Evolutionary conservation across 2,888 invertebrate genomes (phyloP).

Genomic region (Zygogramma bicolorata): DNA sequence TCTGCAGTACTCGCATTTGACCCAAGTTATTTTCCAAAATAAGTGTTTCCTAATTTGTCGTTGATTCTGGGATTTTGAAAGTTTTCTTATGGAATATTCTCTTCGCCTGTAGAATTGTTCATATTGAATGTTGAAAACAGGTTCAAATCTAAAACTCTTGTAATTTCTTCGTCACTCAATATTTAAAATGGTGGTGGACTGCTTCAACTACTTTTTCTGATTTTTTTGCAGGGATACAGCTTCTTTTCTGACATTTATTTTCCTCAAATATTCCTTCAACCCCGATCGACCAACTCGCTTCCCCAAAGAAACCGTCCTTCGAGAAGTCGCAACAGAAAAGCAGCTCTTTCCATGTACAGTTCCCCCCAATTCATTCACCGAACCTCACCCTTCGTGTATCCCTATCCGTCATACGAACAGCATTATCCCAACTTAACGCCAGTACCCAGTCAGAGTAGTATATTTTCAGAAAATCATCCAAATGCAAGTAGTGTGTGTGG

Average conservation of each 20-base stretch:
- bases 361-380: conserved; percentile 60
- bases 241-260: conserved; percentile 83
- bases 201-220: conserved; percentile 64
- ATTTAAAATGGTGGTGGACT: conserved; percentile 39
- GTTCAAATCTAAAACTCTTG: conserved; percentile 6
- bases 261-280: conserved; percentile 62
- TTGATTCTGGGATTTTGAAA: too few species aligned
- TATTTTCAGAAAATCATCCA: conserved; percentile 58
- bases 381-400: conserved; percentile 52
- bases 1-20: too few species aligned
- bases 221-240: conserved; percentile 72
- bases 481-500: conserved; percentile 62
- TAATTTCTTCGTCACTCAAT: background rate
- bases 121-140: too few species aligned
- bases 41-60: too few species aligned
- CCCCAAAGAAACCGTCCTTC: conserved; percentile 62
- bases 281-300: conserved; percentile 58
- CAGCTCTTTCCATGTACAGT: conserved; percentile 64
- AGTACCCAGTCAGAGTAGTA: conserved; percentile 58
- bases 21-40: too few species aligned
- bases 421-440: conserved; percentile 48
- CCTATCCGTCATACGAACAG: conserved; percentile 59
- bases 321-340: conserved; percentile 55
- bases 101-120: too few species aligned
- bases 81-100: too few species aligned